Evolutionary conservation across 2,113 vertebrate genomes (phyloP).

Genomic region (Pogonocichla stellata): DNA sequence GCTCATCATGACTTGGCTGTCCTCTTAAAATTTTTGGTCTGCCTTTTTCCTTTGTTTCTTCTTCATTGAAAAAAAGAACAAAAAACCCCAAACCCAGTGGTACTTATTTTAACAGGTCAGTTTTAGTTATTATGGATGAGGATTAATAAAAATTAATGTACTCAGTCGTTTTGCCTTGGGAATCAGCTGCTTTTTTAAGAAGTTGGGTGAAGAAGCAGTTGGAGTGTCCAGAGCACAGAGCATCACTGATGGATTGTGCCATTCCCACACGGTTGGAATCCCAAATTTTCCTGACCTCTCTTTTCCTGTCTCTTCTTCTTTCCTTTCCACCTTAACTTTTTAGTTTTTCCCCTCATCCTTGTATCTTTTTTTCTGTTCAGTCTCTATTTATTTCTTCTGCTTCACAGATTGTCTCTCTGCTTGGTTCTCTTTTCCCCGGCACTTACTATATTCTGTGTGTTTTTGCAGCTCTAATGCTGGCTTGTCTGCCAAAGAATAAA

Average conservation of each 20-base stretch:
- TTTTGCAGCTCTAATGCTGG: constrained; percentile 48
- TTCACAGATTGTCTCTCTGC: constrained; percentile 60
- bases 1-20: not conserved
- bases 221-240: not conserved
- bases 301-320: not conserved
- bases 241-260: not conserved
- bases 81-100: not conserved
- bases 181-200: not conserved
- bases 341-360: not conserved
- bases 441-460: constrained; percentile 38
- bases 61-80: not conserved
- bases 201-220: not conserved
- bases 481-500: constrained; percentile 65
- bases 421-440: constrained; percentile 25
- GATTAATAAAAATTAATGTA: not conserved
- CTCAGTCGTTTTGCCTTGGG: not conserved
- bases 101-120: not conserved
- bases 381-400: constrained; percentile 44
- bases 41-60: not conserved
- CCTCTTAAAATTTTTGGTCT: not conserved
- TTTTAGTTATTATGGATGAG: not conserved
- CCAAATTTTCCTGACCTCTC: not conserved
- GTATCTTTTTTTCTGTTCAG: not conserved
- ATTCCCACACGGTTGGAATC: not conserved
- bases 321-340: not conserved